These are phyloP conservation scores for Oopsacas minuta DNA, from an alignment of 37 sponge, comb jelly and placozoan genomes.

Conservation along the genomic window DNA sequence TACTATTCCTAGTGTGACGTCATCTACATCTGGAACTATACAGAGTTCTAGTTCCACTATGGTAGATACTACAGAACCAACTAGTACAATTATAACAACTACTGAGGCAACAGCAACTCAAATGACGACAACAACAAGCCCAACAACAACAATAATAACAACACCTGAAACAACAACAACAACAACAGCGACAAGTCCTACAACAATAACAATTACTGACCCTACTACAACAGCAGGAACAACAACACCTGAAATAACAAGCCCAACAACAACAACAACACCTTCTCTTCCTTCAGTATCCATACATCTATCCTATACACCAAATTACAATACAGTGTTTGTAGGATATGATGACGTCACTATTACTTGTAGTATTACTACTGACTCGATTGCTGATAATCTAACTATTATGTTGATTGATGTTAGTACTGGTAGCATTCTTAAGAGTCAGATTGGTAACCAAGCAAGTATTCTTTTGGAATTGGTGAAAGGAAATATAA, in stretches of 20 bases:
- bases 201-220: not conserved
- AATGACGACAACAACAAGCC: not conserved
- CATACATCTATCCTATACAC: not conserved
- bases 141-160: not conserved
- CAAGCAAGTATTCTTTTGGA: not conserved
- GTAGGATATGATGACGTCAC: constrained; percentile 5
- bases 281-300: not conserved
- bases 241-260: not conserved
- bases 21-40: too few species aligned
- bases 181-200: not conserved
- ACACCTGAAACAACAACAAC: not conserved
- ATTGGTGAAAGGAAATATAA: not conserved
- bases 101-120: not conserved
- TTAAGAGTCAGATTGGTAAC: not conserved
- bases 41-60: too few species aligned
- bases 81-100: not conserved
- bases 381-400: not conserved
- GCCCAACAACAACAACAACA: not conserved
- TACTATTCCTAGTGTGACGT: too few species aligned
- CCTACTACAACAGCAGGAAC: not conserved
- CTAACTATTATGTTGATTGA: not conserved
- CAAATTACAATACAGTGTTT: not conserved
- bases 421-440: not conserved
- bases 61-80: too few species aligned
- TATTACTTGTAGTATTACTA: not conserved